Base-by-base conservation (phyloP, 2,113 vertebrate genomes). In the Eulemur macaco region DNA sequence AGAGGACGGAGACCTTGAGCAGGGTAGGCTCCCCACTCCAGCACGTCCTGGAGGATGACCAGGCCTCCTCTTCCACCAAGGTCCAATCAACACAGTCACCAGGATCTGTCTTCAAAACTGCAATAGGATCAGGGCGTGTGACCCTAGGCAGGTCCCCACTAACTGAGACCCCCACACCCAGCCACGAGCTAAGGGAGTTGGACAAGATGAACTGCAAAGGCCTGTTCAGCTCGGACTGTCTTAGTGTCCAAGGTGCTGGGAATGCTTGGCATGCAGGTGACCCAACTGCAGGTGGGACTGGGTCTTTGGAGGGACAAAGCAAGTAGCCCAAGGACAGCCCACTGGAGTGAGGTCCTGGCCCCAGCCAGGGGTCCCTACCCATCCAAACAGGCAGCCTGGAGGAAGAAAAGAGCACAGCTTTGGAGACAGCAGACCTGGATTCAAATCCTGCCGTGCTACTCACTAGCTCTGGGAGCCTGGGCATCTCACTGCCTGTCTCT, bases 21-120 rank as follows among this genome's bases (percentile, higher is more conserved):
- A 68, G 7, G 4, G 39, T 0, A 3, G 23, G 8, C 25, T 17
- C 73, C 77, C 14, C 39, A 23, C 42, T 10, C 47, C 54, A 4
- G 0, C 27, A 27, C 5, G 0, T 5, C 14, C 52, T 31, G 2
- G 64, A 54, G 31, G 17, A 23, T 10, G 31, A n/a, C 42, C 15
- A 20, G 83, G 64, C 27, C 37, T 34, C 58, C 69, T 85, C 29
- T 54, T 64, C 80, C 15, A 14, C 37, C 63, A 52, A 12, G 0
- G 8, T 10, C 73, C 87, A 47, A 6, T n/a, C 80, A 54, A 9
- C 39, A 50, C 39, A 29, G 64, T 12, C 80, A 9, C 11, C 1
- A 1, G 56, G 20, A 10, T 20, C 86, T 45, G 34, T 4, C 17
- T 50, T 42, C 73, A 52, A 37, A 90, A n/a, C 50, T 56, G 78